These are phyloP conservation scores for Leptinotarsa defecta DNA, from an alignment of 1,140 invertebrate genomes.

Conservation along the genomic window DNA sequence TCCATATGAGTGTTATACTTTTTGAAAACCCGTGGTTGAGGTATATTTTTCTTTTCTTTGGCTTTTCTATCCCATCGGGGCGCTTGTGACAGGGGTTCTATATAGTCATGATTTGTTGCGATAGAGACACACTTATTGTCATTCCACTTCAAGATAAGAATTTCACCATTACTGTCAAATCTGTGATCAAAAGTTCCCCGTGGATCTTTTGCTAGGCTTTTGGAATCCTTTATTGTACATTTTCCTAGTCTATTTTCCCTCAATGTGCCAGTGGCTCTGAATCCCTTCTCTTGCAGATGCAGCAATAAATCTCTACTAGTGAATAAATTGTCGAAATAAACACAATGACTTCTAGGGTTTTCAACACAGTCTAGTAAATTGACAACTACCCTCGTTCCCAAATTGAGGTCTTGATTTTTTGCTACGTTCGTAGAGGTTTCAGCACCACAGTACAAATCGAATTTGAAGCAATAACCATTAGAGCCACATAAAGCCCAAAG, in stretches of 20 bases:
- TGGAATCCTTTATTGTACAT: slow-evolving; percentile 28
- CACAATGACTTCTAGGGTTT: slow-evolving; percentile 14
- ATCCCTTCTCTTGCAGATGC: neutral
- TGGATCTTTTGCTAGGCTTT: slow-evolving; percentile 21
- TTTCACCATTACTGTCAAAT: slow-evolving; percentile 31
- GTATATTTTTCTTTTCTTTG: slow-evolving; percentile 48
- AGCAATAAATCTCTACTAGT: slow-evolving; percentile 5
- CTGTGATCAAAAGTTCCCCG: slow-evolving; percentile 19
- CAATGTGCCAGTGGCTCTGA: slow-evolving; percentile 30
- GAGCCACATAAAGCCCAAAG: slow-evolving; percentile 17
- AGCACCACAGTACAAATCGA: neutral
- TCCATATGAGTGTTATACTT: neutral
- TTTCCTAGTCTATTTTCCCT: slow-evolving; percentile 31
- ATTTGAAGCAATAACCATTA: slow-evolving; percentile 28
- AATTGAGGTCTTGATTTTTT: neutral
- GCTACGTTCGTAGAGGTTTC: neutral
- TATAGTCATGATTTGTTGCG: slow-evolving; percentile 46
- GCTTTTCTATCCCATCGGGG: slow-evolving; percentile 46
- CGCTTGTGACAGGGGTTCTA: slow-evolving; percentile 32
- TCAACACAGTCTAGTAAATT: slow-evolving; percentile 3
- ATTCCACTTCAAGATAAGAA: slow-evolving; percentile 34
- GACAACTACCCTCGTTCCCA: neutral
- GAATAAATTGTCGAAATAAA: slow-evolving; percentile 24
- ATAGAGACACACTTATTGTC: slow-evolving; percentile 39
- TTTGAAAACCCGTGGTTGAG: slow-evolving; percentile 36